Percentiles rank a stretch among this genome's conserved stretches.
Evolutionary conservation across 2,113 vertebrate genomes (phyloP).

Genomic region (Pelvicachromis taeniatus): DNA sequence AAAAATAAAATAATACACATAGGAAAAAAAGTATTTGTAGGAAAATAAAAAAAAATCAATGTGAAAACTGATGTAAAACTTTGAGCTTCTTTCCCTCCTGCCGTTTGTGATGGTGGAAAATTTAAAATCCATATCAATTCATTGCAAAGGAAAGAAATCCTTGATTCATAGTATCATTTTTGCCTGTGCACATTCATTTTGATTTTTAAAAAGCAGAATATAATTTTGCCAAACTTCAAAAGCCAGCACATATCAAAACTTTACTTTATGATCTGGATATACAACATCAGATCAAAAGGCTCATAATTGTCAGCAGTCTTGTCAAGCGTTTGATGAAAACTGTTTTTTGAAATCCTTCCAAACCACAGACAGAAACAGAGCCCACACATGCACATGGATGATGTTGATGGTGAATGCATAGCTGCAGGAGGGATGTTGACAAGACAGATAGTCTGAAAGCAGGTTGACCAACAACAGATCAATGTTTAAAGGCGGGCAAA

Average conservation of each 20-base stretch:
- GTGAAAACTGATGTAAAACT: background rate
- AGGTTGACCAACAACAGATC: slow-evolving; percentile 31
- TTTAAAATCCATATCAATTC: background rate
- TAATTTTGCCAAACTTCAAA: background rate
- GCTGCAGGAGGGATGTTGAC: background rate
- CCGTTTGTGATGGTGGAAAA: background rate
- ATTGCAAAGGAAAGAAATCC: background rate
- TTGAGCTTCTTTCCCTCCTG: background rate
- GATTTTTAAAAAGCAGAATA: background rate
- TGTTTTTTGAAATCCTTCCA: background rate
- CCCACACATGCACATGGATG: background rate
- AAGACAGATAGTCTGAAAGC: background rate
- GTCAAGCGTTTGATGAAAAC: background rate
- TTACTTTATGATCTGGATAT: background rate
- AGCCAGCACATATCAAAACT: background rate
- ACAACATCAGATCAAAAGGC: background rate
- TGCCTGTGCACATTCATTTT: background rate
- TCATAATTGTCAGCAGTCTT: background rate
- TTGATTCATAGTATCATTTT: background rate
- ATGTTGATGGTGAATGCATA: background rate
- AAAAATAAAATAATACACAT: background rate
- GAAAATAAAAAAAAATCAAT: background rate
- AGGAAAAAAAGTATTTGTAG: background rate
- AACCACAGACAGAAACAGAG: background rate
- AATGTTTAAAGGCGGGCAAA: slow-evolving; percentile 20